Base-by-base conservation (phyloP, 2,113 vertebrate genomes). In the Corythoichthys intestinalis region DNA sequence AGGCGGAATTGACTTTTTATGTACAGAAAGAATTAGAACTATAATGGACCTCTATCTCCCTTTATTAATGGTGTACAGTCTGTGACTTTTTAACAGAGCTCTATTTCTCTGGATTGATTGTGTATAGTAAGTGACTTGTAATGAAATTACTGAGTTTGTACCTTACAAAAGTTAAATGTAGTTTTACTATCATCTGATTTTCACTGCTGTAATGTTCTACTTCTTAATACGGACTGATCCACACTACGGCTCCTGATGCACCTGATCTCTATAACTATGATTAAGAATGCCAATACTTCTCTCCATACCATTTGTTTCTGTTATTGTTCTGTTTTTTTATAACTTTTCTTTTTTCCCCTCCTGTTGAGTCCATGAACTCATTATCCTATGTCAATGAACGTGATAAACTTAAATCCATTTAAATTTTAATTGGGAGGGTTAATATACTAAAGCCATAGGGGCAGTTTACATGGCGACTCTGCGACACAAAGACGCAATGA, bases 41-140 rank as follows among this genome's bases (percentile, higher is more conserved):
- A 48, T 50, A 49, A 4, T 64, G 35, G 79, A 68, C 9, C 48
- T 81, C 53, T 38, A 63, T 70, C 80, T 72, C 75, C 74, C 73
- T 70, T 61, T 67, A 46, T 69, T 34, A 53, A 54, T 6, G 17
- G 14, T 59, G 37, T 52, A 49, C 38, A 60, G 28, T 59, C 41
- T 59, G 71, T 35, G 6, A 63, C n/a, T 38, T 50, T 4, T 58
- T 52, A 17, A 7, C 4, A 28, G 20, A 28, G 20, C 20, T 28
- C 20, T 41, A 41, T 41, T 41, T 41, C 39, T 6, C 39, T 41
- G 39, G 4, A 6, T 7, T 20, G 6, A 20, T 15, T n/a, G n/a
- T 53, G 52, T 53, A 47, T 28, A 58, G 37, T 65, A 44, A 61
- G 70, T 37, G 4, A 60, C 17, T 34, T 41, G 2, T 56, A 46